Evolutionary conservation across 2,888 invertebrate species (phyloP).

Genomic region (Bellardia pandia): DNA sequence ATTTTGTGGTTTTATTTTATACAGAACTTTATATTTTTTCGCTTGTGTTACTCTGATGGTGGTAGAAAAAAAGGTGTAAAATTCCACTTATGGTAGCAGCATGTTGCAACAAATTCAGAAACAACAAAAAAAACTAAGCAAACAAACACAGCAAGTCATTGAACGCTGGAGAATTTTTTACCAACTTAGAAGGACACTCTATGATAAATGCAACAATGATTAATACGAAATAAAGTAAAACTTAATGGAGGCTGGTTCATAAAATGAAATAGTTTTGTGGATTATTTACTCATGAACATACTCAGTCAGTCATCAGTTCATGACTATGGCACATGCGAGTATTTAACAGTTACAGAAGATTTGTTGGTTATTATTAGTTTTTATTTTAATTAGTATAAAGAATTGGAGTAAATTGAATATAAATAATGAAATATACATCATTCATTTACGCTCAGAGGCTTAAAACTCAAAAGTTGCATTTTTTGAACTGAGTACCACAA

Average conservation of each 20-base stretch:
- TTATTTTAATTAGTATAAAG: not conserved
- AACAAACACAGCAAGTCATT: slow-evolving; percentile 64
- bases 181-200: slow-evolving; percentile 71
- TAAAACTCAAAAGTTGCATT: too few species aligned
- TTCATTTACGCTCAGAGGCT: not conserved
- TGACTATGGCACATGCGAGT: not conserved
- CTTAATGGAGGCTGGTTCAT: slow-evolving; percentile 33
- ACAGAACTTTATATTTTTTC: slow-evolving; percentile 53
- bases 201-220: slow-evolving; percentile 60
- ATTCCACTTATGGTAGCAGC: slow-evolving; percentile 70
- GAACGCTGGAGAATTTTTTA: slow-evolving; percentile 69
- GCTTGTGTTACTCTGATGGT: slow-evolving; percentile 53
- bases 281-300: not conserved
- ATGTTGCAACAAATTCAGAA: slow-evolving; percentile 53
- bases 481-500: too few species aligned
- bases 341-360: not conserved
- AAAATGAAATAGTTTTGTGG: not conserved
- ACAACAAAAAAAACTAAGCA: slow-evolving; percentile 22
- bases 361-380: not conserved
- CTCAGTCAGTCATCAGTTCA: not conserved
- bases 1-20: slow-evolving; percentile 66
- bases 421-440: not conserved
- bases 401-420: not conserved
- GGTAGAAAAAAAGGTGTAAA: slow-evolving; percentile 71
- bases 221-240: slow-evolving; percentile 30